Evolutionary conservation across 2,888 invertebrate genomes (phyloP).

Genomic region (Watsonalla binaria): DNA sequence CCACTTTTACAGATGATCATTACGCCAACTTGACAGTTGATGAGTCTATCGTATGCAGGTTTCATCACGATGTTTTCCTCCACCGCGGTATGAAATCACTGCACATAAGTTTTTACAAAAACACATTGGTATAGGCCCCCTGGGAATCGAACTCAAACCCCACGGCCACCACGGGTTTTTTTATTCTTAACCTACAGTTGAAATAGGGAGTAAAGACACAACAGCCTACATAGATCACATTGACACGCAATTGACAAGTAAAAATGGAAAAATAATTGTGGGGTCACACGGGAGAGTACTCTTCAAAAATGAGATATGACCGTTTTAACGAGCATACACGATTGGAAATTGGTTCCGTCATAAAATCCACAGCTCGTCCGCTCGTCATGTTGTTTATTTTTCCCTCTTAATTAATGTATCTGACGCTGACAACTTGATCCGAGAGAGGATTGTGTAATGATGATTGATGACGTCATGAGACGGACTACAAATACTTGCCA

Average conservation of each 20-base stretch:
- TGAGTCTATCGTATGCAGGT: too few relatives aligned
- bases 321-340: slow-evolving; percentile 35
- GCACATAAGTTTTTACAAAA: too few relatives aligned
- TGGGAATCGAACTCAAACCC: too few relatives aligned
- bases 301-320: slow-evolving; percentile 29
- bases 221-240: too few relatives aligned
- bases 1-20: too few relatives aligned
- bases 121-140: too few relatives aligned
- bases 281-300: slow-evolving; percentile 29
- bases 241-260: slow-evolving; percentile 6
- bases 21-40: too few relatives aligned
- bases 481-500: not conserved
- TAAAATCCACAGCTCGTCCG: slow-evolving; percentile 13
- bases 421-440: slow-evolving; percentile 1
- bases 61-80: too few relatives aligned
- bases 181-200: too few relatives aligned
- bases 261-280: slow-evolving; percentile 47
- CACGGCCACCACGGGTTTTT: too few relatives aligned
- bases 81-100: too few relatives aligned
- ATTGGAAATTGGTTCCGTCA: slow-evolving; percentile 32
- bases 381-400: slow-evolving; percentile 11
- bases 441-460: not conserved
- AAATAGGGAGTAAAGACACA: too few relatives aligned
- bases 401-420: slow-evolving; percentile 14
- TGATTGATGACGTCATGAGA: not conserved